Evolutionary conservation across 2,888 invertebrate genomes (phyloP), one percentile per base, ranked within the genome.

Genomic region (Empis stercorea): DNA sequence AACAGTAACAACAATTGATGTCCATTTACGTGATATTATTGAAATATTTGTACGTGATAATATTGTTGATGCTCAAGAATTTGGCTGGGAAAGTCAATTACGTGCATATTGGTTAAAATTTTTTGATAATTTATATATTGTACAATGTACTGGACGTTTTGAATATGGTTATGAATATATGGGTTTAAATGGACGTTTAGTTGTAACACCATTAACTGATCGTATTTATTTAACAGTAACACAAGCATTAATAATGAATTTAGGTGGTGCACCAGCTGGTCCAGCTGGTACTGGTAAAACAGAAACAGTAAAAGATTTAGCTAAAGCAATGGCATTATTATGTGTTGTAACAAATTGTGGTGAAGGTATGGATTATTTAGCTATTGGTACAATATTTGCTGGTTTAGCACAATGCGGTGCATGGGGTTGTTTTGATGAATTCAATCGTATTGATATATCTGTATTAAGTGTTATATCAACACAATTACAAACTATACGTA

Each of bases 381-480:
- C 92, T 3, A 80, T 88, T 43, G 82, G 81, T 7, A 80, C 79
- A 36, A 87, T 84, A 53, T 69, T 89, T 6, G 80, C 84, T 0
- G 69, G 69, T 1, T 50, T 69, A 39, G 59, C 63, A 1, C 70
- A 69, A 44, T 68, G 68, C 41, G 94, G 94, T 0, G 91, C 92
- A 3, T 94, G 94, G 94, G 94, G 93, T 2, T 94, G 93, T 64
- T 94, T 94, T 62, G 93, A 94, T 57, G 92, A 93, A 69, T 94
- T 94, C 71, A 93, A 94, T 68, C 75, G 92, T 32, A 93, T 95
- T 54, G 91, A 93, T 54, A 81, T 91, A 5, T 92, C 93, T 0
- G 92, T 93, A 42, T 71, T 94, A 16, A 93, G 92, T 14, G 93
- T 94, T 3, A 92, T 95, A 59, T 93, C 93, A 0, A 85, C 88